Base-by-base conservation (phyloP, 2,888 invertebrate genomes). In the Drosophila gaucha region DNA sequence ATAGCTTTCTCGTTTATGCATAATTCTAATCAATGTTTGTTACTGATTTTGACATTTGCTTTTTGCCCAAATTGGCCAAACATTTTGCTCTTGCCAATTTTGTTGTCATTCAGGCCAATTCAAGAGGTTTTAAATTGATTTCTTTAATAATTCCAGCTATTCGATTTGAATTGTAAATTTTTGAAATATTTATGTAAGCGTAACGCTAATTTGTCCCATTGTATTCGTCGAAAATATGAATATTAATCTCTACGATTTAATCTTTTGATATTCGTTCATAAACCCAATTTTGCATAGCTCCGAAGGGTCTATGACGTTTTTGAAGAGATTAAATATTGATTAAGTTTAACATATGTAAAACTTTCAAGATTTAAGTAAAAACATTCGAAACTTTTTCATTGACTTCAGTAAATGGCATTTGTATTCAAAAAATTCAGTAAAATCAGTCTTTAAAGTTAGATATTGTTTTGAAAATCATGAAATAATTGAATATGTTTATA, bases 31-130 rank as follows among this genome's bases (percentile, higher is more conserved):
- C 52, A 70, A 73, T 66, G 50, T 54, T 58, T 43, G 33, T 43
- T 16, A 43, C 65, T 78, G 80, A 52, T 54, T 74, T 66, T 80
- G 67, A 84, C 78, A 86, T 62, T 66, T 76, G 63, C 59, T 50
- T 60, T 59, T 66, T 65, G 30, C 14, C 20, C 41, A 65, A 65
- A 71, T 75, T 73, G 72, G 56, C 59, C 47, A 22, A 49, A 38
- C 51, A 16, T 14, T 14, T 41, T 5, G 14, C 24, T 16, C 14
- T 30, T 72, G 60, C 43, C 73, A 62, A 60, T 66, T 72, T 4
- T 16, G 31, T 54, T 71, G 60, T 57, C 66, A 71, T 68, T 50
- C 39, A 12, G 46, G 38, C 43, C 60, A 52, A 49, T 57, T 54
- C 69, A 54, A 58, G 52, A 0, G 41, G 44, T 43, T 46, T 36